phyloP scores from a whole-genome alignment of 2,113 vertebrate genomes.

The Cichladusa arquata region DNA sequence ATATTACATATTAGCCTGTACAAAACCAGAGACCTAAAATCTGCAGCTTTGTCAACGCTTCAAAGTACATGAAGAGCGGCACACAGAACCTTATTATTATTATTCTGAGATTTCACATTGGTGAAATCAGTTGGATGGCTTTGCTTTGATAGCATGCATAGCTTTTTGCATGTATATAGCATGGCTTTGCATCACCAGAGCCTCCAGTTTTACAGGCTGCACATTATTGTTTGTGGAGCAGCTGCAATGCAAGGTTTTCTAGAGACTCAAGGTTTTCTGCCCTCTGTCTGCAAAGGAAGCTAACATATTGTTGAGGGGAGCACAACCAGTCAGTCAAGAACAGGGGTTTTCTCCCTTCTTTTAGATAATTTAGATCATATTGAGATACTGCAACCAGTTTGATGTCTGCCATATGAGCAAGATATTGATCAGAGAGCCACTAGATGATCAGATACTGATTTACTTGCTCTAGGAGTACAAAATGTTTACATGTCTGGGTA shows the following conservation, averaged over 20 bases:
- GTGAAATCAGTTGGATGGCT: not conserved
- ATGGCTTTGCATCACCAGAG: not conserved
- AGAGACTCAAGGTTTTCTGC: no score
- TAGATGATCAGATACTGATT: not conserved
- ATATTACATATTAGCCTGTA: not conserved
- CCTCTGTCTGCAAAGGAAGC: not conserved
- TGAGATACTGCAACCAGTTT: not conserved
- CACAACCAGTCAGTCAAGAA: rapidly evolving
- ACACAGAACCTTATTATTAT: not conserved
- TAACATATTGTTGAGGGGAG: not conserved
- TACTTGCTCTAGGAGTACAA: not conserved
- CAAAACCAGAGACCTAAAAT: not conserved
- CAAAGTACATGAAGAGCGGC: not conserved
- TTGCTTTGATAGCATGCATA: not conserved
- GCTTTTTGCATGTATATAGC: not conserved
- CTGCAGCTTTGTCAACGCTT: not conserved
- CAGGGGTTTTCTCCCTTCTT: not conserved
- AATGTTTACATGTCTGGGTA: not conserved
- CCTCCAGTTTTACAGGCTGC: not conserved
- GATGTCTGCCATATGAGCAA: not conserved
- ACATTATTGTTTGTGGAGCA: not conserved
- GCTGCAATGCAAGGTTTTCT: not conserved
- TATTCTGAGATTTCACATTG: not conserved
- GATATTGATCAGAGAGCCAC: not conserved
- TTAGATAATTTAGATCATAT: not conserved